Base-by-base conservation (phyloP, 2,113 vertebrate species). In the Ailurus styani region DNA sequence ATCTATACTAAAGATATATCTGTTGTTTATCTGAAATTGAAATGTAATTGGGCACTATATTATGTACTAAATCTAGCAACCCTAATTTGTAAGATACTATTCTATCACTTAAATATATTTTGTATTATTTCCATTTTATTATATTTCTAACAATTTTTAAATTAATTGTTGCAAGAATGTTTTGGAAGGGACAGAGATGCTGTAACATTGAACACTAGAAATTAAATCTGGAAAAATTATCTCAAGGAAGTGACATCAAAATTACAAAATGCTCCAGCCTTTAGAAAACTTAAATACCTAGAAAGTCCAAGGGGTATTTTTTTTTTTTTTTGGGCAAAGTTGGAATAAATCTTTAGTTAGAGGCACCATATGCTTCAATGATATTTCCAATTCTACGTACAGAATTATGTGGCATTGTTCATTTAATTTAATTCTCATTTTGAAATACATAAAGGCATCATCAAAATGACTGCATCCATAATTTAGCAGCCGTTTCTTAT, bases 1-100 rank as follows among this genome's bases (percentile, higher is more conserved):
- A 64, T 5, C 37, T 91, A 91, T 17, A 78, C 2, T 52, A 83
- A 97, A 18, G 13, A 57, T 23, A 72, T n/a, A 27, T 18, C 27
- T 73, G 4, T 62, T 95, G 17, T 77, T 93, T 87, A 91, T 47
- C 45, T 92, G 64, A 95, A 95, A 93, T 79, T 54, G 40, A 93
- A 79, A 68, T 91, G 5, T 86, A 89, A 93, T 14, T 55, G 23
- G 18, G 8, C 1, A 64, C 15, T n/a, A 82, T 93, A 54, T 70
- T 89, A 91, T 68, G 17, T 31, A 9, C n/a, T 42, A 90, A 92
- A 73, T 29, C 14, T 50, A n/a, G n/a, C 14, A 75, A 90, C 9
- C 21, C 23, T 88, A 70, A 79, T 77, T 64, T 93, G 15, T 20
- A 54, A 86, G 60, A 87, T 70, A 77, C 3, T 82, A 47, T n/a